These are phyloP conservation scores for Crocuta crocuta DNA, from an alignment of 2,113 vertebrate species.

Conservation along the genomic window DNA sequence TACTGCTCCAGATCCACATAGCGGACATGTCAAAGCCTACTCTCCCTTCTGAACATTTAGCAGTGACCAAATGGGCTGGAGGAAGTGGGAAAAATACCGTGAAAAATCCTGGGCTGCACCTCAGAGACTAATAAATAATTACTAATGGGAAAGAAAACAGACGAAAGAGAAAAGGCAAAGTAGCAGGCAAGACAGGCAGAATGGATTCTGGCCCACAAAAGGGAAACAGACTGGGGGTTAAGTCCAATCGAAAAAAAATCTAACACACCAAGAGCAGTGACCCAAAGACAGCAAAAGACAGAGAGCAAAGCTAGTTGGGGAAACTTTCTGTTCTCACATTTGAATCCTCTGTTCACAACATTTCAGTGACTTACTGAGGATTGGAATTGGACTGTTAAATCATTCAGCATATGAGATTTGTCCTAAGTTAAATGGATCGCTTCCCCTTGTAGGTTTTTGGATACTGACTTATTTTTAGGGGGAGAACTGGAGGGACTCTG, in stretches of 20 bases:
- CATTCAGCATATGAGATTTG: slow-evolving; percentile 74
- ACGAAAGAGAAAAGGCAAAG: slow-evolving; percentile 67
- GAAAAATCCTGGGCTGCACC: slow-evolving; percentile 78
- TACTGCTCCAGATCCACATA: slow-evolving; percentile 64
- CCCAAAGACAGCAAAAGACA: slow-evolving; percentile 56
- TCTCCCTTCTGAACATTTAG: slow-evolving; percentile 49
- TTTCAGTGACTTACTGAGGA: slow-evolving; percentile 68
- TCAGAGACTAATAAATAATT: slow-evolving; percentile 82
- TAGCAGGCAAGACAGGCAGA: slow-evolving; percentile 50
- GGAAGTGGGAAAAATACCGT: slow-evolving; percentile 72
- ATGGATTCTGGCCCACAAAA: slow-evolving; percentile 56
- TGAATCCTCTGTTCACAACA: slow-evolving; percentile 69
- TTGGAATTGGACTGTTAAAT: slow-evolving; percentile 76
- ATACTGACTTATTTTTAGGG: slow-evolving; percentile 54
- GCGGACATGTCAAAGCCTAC: slow-evolving; percentile 62
- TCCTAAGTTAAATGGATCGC: slow-evolving; percentile 46
- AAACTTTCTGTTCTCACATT: slow-evolving; percentile 70
- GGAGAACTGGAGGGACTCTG: slow-evolving; percentile 52
- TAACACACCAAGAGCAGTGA: not conserved
- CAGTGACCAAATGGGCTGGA: slow-evolving; percentile 71
- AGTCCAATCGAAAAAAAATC: slow-evolving; percentile 36
- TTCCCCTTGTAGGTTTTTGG: slow-evolving; percentile 28
- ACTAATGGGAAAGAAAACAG: slow-evolving; percentile 80
- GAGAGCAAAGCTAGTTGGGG: not conserved
- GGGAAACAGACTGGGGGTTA: slow-evolving; percentile 38